phyloP scores from a whole-genome alignment of 2,888 invertebrate species.

The Sminthurides aquaticus region DNA sequence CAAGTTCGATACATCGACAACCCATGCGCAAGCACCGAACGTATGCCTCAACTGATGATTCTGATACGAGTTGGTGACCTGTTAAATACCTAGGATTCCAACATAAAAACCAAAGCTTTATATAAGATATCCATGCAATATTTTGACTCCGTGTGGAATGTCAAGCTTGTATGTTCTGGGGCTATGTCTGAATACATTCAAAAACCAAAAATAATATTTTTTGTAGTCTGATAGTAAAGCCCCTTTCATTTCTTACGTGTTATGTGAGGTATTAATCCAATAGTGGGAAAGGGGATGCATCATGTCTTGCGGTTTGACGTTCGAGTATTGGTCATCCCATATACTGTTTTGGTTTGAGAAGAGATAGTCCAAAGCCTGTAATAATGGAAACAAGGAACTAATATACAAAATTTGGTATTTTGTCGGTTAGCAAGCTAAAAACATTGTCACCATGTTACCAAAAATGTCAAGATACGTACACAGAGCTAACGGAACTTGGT shows the following conservation, averaged over 20 bases:
- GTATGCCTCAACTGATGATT: slow-evolving; percentile 93
- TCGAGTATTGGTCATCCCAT: slow-evolving; percentile 68
- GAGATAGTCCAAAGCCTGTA: slow-evolving; percentile 76
- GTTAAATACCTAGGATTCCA: slow-evolving; percentile 62
- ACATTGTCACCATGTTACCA: background rate
- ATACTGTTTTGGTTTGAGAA: slow-evolving; percentile 88
- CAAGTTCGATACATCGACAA: slow-evolving; percentile 56
- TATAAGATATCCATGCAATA: no score
- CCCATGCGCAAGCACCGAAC: slow-evolving; percentile 81
- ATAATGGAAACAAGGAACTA: background rate
- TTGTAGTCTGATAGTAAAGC: no score
- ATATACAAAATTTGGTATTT: background rate
- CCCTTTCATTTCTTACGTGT: slow-evolving; percentile 79
- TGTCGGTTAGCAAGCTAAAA: background rate
- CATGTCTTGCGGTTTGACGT: slow-evolving; percentile 78
- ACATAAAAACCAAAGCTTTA: background rate
- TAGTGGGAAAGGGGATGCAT: slow-evolving; percentile 58
- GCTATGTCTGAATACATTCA: no score
- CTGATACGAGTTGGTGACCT: slow-evolving; percentile 94
- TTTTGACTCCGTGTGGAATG: no score
- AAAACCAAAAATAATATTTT: no score
- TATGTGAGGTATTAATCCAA: slow-evolving; percentile 80
- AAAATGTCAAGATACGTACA: no score
- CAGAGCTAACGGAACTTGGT: no score
- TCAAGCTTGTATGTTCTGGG: no score